These are phyloP conservation scores for Pterocles burchelli DNA, from an alignment of 2,113 vertebrate genomes.

Conservation along the genomic window DNA sequence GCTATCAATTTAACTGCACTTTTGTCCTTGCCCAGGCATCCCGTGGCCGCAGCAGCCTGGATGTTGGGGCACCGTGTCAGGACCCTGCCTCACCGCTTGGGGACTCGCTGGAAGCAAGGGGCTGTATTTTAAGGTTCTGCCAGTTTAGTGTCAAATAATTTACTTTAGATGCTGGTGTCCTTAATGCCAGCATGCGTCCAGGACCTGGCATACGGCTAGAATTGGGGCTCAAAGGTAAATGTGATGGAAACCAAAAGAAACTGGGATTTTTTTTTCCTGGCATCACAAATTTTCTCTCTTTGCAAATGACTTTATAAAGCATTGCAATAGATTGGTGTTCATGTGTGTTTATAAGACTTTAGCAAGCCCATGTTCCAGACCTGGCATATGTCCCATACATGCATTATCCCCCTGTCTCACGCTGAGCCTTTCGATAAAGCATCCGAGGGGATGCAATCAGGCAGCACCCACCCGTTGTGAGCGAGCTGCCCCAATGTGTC, in stretches of 20 bases:
- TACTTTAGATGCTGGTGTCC: neutral
- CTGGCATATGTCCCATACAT: no score
- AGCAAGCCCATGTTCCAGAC: neutral
- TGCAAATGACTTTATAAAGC: neutral
- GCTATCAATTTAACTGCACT: neutral
- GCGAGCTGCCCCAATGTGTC: neutral
- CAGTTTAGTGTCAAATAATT: neutral
- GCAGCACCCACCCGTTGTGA: neutral
- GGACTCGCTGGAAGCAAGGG: neutral
- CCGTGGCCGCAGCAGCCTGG: neutral
- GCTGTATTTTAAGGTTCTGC: neutral
- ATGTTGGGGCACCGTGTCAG: no score
- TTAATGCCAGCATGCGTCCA: no score
- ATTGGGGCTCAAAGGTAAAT: neutral
- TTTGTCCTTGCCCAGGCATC: neutral
- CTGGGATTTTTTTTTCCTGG: neutral
- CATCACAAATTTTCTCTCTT: neutral
- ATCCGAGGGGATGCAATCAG: neutral
- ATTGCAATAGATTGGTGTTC: neutral
- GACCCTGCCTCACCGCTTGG: neutral
- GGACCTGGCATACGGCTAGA: neutral
- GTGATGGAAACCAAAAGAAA: neutral
- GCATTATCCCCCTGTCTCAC: no score
- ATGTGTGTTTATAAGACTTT: neutral
- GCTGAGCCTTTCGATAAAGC: neutral